Percentiles rank a stretch among this genome's conserved stretches.
Evolutionary conservation across 2,113 vertebrate genomes (phyloP).

Genomic region (Eurypyga helias): DNA sequence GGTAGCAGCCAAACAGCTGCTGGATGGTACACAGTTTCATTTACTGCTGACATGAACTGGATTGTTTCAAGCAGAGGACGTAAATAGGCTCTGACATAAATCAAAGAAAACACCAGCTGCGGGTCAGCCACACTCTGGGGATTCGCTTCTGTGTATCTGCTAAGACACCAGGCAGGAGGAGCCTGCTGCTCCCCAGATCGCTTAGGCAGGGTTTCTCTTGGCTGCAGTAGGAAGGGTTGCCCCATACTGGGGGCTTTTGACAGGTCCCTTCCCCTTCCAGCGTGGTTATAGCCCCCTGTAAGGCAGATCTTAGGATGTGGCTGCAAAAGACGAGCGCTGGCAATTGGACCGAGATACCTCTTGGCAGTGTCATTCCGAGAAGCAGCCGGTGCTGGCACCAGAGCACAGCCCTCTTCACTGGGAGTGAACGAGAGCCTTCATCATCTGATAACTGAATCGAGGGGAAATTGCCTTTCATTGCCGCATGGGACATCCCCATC

Average conservation of each 20-base stretch:
- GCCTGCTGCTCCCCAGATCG: background rate
- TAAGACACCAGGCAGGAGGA: background rate
- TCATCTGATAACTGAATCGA: background rate
- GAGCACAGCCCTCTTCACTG: background rate
- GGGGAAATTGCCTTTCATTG: background rate
- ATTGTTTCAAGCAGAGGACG: slow-evolving; percentile 57
- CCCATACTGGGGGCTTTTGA: background rate
- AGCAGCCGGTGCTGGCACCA: rapidly evolving
- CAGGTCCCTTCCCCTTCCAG: background rate
- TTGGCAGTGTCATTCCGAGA: rapidly evolving
- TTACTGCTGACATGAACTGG: slow-evolving; percentile 52
- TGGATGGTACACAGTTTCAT: slow-evolving; percentile 54
- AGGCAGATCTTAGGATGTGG: background rate
- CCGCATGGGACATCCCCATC: background rate
- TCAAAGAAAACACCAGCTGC: slow-evolving; percentile 66
- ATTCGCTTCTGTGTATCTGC: background rate
- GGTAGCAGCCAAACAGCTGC: slow-evolving; percentile 58
- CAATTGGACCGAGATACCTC: background rate
- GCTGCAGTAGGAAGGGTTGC: background rate
- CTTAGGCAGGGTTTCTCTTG: background rate
- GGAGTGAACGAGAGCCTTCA: background rate
- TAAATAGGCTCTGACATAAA: slow-evolving; percentile 64
- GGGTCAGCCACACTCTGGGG: slow-evolving; percentile 3
- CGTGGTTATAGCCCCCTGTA: rapidly evolving
- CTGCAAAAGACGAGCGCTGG: background rate